Evolutionary conservation across 2,113 vertebrate species (phyloP).

Genomic region (Turdus rufiventris): DNA sequence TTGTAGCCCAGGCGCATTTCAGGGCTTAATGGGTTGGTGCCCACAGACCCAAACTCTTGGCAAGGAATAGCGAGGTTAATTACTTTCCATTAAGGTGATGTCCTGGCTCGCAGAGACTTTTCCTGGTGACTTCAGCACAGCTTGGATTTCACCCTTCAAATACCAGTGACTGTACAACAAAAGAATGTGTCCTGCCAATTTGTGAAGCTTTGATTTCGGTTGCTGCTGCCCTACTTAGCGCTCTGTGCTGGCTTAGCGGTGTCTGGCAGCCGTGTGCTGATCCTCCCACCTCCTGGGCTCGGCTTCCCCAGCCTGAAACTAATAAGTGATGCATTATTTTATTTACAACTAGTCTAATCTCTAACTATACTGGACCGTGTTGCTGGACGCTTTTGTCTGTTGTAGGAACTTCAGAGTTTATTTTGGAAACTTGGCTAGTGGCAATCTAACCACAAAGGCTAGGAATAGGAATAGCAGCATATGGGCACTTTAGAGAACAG

Average conservation of each 20-base stretch:
- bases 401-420: slow-evolving; percentile 27
- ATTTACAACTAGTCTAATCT: neutral
- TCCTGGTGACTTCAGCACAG: neutral
- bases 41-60: neutral
- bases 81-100: slow-evolving; percentile 54
- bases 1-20: neutral
- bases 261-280: neutral
- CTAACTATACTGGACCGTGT: neutral
- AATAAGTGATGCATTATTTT: slow-evolving; percentile 32
- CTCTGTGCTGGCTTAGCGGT: neutral
- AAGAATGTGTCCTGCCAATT: slow-evolving; percentile 33
- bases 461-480: neutral
- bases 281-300: neutral
- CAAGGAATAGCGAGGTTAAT: slow-evolving; percentile 23
- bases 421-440: slow-evolving; percentile 52
- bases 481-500: neutral
- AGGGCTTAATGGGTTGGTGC: neutral
- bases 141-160: slow-evolving; percentile 18
- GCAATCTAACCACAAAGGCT: slow-evolving; percentile 2
- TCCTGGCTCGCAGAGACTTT: slow-evolving; percentile 1
- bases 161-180: slow-evolving; percentile 1
- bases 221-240: neutral
- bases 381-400: neutral
- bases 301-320: neutral
- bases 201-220: slow-evolving; percentile 10